These are phyloP conservation scores for Boulengeromyrus knoepffleri DNA, from an alignment of 2,113 vertebrate species.

Conservation along the genomic window DNA sequence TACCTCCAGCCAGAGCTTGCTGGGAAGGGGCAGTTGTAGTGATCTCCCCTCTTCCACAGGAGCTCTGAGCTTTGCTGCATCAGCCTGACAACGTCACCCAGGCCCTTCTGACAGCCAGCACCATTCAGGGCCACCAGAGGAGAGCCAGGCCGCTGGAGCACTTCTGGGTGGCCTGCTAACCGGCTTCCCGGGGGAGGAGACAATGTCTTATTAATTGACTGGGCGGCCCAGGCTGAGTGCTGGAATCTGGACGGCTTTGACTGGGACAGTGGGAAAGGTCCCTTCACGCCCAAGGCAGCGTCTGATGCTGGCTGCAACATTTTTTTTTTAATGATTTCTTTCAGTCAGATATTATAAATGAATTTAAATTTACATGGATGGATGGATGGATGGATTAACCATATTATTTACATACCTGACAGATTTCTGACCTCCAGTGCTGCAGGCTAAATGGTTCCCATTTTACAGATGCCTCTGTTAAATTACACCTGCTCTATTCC, in stretches of 20 bases:
- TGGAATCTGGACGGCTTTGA: constrained; percentile 51
- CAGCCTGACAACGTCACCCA: background rate
- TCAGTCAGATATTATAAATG: background rate
- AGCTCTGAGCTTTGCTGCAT: background rate
- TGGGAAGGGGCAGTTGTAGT: background rate
- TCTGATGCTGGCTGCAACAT: background rate
- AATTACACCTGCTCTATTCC: background rate
- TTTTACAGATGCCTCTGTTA: background rate
- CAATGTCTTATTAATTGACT: constrained; percentile 79
- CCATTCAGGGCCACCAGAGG: constrained; percentile 52
- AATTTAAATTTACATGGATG: background rate
- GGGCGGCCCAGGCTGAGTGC: constrained; percentile 60
- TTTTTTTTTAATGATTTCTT: background rate
- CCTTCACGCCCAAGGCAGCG: background rate
- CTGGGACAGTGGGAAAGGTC: constrained; percentile 21
- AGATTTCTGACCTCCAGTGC: background rate
- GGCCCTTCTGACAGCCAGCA: constrained; percentile 48
- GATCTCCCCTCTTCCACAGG: background rate
- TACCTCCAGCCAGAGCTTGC: background rate
- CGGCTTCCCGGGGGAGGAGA: constrained; percentile 59
- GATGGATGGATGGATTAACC: background rate
- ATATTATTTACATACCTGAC: background rate
- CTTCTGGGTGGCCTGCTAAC: constrained; percentile 70
- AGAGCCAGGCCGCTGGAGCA: constrained; percentile 65
- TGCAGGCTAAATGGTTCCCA: background rate